phyloP scores from a whole-genome alignment of 1,140 invertebrate genomes.

The Teleopsis dalmanni region DNA sequence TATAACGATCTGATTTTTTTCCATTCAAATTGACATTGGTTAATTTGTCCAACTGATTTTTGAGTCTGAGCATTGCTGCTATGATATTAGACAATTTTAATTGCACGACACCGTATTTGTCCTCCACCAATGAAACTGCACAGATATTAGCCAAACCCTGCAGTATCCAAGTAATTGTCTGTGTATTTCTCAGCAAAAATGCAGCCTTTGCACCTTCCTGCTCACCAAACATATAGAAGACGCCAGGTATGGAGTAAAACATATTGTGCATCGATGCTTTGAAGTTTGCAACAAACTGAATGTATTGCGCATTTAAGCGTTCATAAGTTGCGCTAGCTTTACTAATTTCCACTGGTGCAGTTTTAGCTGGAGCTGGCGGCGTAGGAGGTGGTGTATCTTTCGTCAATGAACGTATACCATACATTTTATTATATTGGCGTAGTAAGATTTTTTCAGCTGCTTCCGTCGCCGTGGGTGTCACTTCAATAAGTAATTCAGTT shows the following conservation, averaged over 20 bases:
- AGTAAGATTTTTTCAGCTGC: constrained; percentile 31
- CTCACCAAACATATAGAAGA: constrained; percentile 64
- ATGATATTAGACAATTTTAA: constrained; percentile 66
- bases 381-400: too few species aligned
- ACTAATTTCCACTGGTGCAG: constrained; percentile 6
- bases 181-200: constrained; percentile 56
- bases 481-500: constrained; percentile 6
- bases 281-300: constrained; percentile 36
- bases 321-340: constrained; percentile 12
- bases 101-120: constrained; percentile 71
- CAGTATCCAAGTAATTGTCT: constrained; percentile 60
- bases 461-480: constrained; percentile 18
- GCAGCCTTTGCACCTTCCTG: constrained; percentile 58
- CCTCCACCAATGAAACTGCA: constrained; percentile 62
- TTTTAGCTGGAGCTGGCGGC: background rate
- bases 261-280: constrained; percentile 27
- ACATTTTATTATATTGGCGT: constrained; percentile 42
- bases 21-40: constrained; percentile 55
- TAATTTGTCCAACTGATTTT: constrained; percentile 62
- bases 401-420: constrained; percentile 43
- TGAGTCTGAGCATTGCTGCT: constrained; percentile 55
- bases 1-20: constrained; percentile 53
- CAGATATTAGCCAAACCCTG: constrained; percentile 62
- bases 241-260: constrained; percentile 52
- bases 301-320: constrained; percentile 42